These are phyloP conservation scores for Trichomalopsis sarcophagae DNA, from an alignment of 1,140 invertebrate genomes.

Conservation along the genomic window DNA sequence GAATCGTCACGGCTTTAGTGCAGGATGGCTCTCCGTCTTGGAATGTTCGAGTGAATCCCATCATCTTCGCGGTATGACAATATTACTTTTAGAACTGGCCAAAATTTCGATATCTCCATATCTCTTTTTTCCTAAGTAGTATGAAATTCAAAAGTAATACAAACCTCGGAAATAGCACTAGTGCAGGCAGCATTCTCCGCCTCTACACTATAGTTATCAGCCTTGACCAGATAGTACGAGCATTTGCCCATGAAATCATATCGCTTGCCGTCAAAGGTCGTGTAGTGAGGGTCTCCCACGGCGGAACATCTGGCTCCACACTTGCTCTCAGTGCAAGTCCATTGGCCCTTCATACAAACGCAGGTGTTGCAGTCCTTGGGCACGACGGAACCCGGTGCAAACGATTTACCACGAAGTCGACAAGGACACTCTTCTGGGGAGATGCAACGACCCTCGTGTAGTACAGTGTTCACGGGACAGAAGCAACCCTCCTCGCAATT, in stretches of 20 bases:
- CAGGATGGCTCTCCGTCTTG: constrained; percentile 72
- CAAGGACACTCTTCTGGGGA: constrained; percentile 85
- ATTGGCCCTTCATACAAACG: constrained; percentile 83
- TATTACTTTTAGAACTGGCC: neutral
- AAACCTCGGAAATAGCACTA: constrained; percentile 83
- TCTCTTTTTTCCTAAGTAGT: too few species aligned
- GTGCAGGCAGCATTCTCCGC: constrained; percentile 89
- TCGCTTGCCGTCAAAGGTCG: constrained; percentile 89
- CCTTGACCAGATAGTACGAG: constrained; percentile 86
- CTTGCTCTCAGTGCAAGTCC: constrained; percentile 84
- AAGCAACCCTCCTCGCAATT: constrained; percentile 90
- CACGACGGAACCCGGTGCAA: constrained; percentile 82
- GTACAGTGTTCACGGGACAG: constrained; percentile 84
- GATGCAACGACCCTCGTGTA: constrained; percentile 85
- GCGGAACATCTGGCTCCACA: constrained; percentile 87
- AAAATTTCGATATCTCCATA: neutral
- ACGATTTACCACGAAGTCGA: constrained; percentile 84
- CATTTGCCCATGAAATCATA: constrained; percentile 94
- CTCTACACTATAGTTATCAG: constrained; percentile 82
- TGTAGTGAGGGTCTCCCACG: constrained; percentile 92
- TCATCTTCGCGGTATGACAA: constrained; percentile 70
- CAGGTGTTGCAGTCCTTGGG: constrained; percentile 91
- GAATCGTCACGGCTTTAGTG: constrained; percentile 86
- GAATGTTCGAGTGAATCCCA: constrained; percentile 77
- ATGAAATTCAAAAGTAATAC: constrained; percentile 11